Evolutionary conservation across 2,888 invertebrate genomes (phyloP), one percentile per base, ranked within the genome.

Genomic region (Polydrusus cervinus): DNA sequence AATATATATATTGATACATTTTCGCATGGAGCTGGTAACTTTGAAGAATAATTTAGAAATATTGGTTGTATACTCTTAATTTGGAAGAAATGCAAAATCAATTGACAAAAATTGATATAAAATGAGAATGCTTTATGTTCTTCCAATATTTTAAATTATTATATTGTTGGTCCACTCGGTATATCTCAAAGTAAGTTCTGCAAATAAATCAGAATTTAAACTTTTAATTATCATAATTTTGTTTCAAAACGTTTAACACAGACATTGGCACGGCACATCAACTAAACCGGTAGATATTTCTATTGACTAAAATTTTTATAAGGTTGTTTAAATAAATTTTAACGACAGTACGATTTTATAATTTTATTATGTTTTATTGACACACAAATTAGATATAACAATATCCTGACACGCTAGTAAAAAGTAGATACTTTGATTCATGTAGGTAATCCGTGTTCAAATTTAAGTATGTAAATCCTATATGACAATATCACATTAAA

Each of bases 321-420:
- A 3, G n/a, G n/a, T 45, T 45, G 47, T 47, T 47, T 9, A 47
- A 47, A 47, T 16, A 47, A 0, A 47, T 47, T 16, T 47, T 16
- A 3, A 16, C 8, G 16, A 47, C 14, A 47, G 0, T 30, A 53
- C 30, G 8, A 30, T 53, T 53, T 25, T 53, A 53, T 30, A 53
- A 20, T 53, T 60, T 16, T 60, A 60, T 60, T 60, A 11, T 18
- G 16, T 38, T 16, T 60, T 60, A 60, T 60, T 60, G 57, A 60
- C 57, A 60, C 57, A 60, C 18, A 60, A 38, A 60, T 60, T 60
- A 60, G 38, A 60, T 60, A 60, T 60, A 55, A 60, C 38, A 60
- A 60, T 16, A 38, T 18, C 10, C 57, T 18, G 3, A 16, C 38
- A 60, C 18, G 57, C 14, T 60, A 38, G 57, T 53, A 30, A 53